A percentile compares a stretch with the other conserved stretches of the same genome.
These are phyloP conservation scores for Dipodomys spectabilis DNA, from an alignment of 2,113 vertebrate genomes.

Conservation along the genomic window DNA sequence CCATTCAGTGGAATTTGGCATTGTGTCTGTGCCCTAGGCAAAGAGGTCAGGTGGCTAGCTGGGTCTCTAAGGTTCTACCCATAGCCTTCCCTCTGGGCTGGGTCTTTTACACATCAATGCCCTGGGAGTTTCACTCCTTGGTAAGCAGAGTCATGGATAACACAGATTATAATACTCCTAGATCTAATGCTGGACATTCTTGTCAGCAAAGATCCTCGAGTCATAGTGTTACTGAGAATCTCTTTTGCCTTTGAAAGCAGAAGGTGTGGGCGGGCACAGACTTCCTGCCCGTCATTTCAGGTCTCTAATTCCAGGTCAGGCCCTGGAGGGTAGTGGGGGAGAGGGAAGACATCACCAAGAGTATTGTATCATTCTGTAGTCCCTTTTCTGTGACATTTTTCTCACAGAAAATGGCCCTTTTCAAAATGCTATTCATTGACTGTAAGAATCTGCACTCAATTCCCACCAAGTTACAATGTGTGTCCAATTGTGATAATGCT, in stretches of 20 bases:
- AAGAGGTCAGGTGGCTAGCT: neutral
- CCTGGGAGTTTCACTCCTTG: neutral
- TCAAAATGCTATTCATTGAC: slow-evolving; percentile 70
- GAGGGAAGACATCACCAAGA: neutral
- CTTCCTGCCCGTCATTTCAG: neutral
- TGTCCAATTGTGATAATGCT: slow-evolving; percentile 81
- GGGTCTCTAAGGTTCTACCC: neutral
- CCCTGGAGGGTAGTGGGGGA: neutral
- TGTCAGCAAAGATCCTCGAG: neutral
- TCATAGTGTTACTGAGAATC: slow-evolving; percentile 35
- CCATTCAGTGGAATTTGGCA: neutral
- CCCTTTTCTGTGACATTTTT: slow-evolving; percentile 61
- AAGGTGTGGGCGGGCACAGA: neutral
- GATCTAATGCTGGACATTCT: neutral
- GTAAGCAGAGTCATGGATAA: neutral
- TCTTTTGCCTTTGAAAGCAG: slow-evolving; percentile 4
- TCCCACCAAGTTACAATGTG: slow-evolving; percentile 66
- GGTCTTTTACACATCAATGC: neutral
- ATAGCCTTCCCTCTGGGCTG: neutral
- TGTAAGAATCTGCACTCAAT: slow-evolving; percentile 59
- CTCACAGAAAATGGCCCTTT: slow-evolving; percentile 69
- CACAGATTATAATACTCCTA: neutral
- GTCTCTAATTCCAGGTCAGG: slow-evolving; percentile 13
- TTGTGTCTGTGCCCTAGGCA: neutral
- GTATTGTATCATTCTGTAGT: slow-evolving; percentile 34